phyloP scores from a whole-genome alignment of 1,140 invertebrate genomes.

The Dufourea novaeangliae region DNA sequence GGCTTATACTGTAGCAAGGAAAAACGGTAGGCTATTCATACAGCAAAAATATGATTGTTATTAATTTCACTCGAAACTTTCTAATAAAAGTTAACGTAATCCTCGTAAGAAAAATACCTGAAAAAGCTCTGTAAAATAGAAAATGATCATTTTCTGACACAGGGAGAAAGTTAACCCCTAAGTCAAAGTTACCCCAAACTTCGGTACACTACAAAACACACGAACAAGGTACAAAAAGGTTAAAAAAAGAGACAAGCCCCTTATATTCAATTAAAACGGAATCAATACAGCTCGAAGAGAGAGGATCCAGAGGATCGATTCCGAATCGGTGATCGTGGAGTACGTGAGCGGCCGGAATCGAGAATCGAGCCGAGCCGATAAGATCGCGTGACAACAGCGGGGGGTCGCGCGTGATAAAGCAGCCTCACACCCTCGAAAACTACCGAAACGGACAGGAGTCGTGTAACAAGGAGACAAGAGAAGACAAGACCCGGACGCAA shows the following conservation, averaged over 20 bases:
- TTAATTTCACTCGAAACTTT: too few relatives aligned
- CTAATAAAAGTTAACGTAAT: too few relatives aligned
- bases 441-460: conserved; percentile 67
- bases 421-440: conserved; percentile 61
- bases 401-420: conserved; percentile 66
- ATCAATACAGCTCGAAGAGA: neutral
- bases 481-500: conserved; percentile 58
- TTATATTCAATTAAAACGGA: neutral
- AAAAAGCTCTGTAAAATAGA: too few relatives aligned
- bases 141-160: too few relatives aligned
- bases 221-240: too few relatives aligned
- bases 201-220: too few relatives aligned
- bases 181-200: too few relatives aligned
- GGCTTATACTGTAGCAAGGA: too few relatives aligned
- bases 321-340: conserved; percentile 6
- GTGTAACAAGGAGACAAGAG: conserved; percentile 62
- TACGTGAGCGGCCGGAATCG: conserved; percentile 15
- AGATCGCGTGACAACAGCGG: conserved; percentile 72
- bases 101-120: too few relatives aligned
- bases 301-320: neutral
- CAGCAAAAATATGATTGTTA: too few relatives aligned
- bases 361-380: conserved; percentile 55
- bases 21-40: too few relatives aligned
- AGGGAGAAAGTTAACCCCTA: too few relatives aligned
- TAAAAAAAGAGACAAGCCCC: neutral